Conservation (phyloP, 2,888 invertebrate genomes). For the Sthenelais limicola region DNA sequence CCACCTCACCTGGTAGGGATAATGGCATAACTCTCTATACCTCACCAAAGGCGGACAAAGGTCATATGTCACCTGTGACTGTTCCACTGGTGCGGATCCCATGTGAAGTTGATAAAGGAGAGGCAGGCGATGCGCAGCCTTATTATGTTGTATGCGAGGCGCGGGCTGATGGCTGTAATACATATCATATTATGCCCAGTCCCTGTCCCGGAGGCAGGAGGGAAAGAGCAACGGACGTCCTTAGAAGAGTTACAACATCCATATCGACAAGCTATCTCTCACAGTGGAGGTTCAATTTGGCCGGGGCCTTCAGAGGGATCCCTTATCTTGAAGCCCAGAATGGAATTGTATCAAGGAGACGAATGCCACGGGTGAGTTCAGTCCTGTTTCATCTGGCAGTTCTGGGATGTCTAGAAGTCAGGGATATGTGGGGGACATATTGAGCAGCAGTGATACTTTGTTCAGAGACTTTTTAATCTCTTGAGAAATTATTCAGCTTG, state of each 20-base stretch:
- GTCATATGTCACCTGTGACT: too few species aligned
- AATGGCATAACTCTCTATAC: too few species aligned
- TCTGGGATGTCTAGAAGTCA: too few species aligned
- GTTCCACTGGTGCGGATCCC: neutral
- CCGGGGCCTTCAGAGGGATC: slow-evolving; percentile 47
- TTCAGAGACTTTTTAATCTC: too few species aligned
- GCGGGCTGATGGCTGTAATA: neutral
- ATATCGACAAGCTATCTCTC: slow-evolving; percentile 42
- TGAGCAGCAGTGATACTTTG: too few species aligned
- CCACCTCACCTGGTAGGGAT: too few species aligned
- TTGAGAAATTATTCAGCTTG: too few species aligned
- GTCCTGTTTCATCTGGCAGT: too few species aligned
- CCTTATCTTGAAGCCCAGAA: slow-evolving; percentile 54
- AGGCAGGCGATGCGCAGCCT: neutral
- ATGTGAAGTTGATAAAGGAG: neutral
- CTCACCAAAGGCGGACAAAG: too few species aligned
- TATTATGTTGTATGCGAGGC: neutral
- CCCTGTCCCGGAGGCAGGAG: neutral
- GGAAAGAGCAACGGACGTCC: neutral
- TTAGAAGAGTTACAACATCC: slow-evolving; percentile 40
- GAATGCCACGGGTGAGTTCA: slow-evolving; percentile 57
- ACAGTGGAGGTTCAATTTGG: slow-evolving; percentile 43
- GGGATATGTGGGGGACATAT: too few species aligned
- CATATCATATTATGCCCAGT: slow-evolving; percentile 14
- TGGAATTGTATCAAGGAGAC: slow-evolving; percentile 58